Conservation (phyloP, 2,888 invertebrate genomes). For the Crossocerus cetratus region DNA sequence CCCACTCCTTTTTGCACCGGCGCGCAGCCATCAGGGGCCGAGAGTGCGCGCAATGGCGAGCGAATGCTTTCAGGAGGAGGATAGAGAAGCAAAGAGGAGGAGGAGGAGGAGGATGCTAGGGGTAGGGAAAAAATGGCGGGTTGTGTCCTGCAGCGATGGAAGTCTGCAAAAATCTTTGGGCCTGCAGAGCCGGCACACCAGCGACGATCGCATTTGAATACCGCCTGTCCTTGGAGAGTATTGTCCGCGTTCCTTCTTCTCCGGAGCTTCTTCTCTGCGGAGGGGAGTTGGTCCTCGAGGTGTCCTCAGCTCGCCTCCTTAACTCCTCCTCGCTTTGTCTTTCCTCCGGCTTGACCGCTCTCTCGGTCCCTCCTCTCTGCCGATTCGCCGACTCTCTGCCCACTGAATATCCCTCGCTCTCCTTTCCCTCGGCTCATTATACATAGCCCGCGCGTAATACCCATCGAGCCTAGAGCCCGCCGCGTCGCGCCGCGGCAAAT, state of each 20-base stretch:
- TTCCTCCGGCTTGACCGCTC: not conserved
- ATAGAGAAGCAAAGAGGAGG: too few relatives aligned
- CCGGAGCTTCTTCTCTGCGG: slow-evolving; percentile 25
- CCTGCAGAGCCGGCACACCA: slow-evolving; percentile 48
- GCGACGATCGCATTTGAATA: slow-evolving; percentile 66
- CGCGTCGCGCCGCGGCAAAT: too few relatives aligned
- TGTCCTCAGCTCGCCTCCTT: slow-evolving; percentile 37
- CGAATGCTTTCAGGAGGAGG: slow-evolving; percentile 24
- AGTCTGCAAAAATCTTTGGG: slow-evolving; percentile 65
- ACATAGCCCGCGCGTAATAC: slow-evolving; percentile 40
- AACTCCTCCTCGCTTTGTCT: slow-evolving; percentile 19
- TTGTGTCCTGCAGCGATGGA: slow-evolving; percentile 56
- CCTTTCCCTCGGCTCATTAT: slow-evolving; percentile 51
- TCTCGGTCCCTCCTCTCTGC: slow-evolving; percentile 13
- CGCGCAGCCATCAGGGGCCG: too few relatives aligned
- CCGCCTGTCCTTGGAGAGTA: slow-evolving; percentile 67
- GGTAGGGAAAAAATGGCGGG: slow-evolving; percentile 47
- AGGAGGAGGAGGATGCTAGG: slow-evolving; percentile 10
- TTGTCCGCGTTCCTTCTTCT: slow-evolving; percentile 62
- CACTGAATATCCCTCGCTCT: slow-evolving; percentile 23
- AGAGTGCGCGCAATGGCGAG: slow-evolving; percentile 26
- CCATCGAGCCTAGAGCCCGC: too few relatives aligned
- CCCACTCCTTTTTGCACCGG: slow-evolving; percentile 38
- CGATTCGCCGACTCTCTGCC: too few relatives aligned
- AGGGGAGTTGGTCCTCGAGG: too few relatives aligned